Evolutionary conservation across 1,140 invertebrate genomes (phyloP), one percentile per base, ranked within the genome.

Genomic region (Conus ventricosus): DNA sequence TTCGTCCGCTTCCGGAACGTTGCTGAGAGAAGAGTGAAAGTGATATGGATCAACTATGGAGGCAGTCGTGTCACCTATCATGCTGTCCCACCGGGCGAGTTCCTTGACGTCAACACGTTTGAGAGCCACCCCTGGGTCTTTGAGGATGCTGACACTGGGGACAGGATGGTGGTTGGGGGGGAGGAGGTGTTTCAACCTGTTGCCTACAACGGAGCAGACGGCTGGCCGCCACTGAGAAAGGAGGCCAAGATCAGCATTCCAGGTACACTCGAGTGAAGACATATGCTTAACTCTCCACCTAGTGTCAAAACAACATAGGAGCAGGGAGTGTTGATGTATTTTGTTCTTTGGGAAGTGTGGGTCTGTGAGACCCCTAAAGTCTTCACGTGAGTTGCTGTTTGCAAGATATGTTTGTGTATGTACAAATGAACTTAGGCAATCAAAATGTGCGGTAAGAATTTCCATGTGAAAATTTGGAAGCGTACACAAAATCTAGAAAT

Each of bases 1-100:
- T 97, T 96, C 92, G 95, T 98, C 13, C 95, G 96, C 80, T 97
- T 98, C 94, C 93, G 96, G 4, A 98, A 98, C 93, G 96, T 92
- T 39, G 97, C 97, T 0, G 92, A 95, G 1, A 94, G 96, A 2
- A 95, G 93, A 6, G 95, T 97, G 0, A 96, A 97, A 88, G 93
- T 98, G 0, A 96, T 97, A 91, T 98, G 97, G 97, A 95, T 97
- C 67, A 96, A 97, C 94, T 97, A 96, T 93, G 93, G 96, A 78
- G 97, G 97, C 0, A 92, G 93, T 51, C 94, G 95, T 53, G 94
- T 96, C 23, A 94, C 95, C 63, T 97, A 97, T 91, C 95, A 95
- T 71, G 95, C 95, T 4, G 92, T 97, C 10, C 91, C 93, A 10
- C 93, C 96, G n/a, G 94, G 93, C 0, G 92, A 96, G 8, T 96